Conservation (phyloP, 2,113 vertebrate genomes). For the Genyomyrus donnyi region DNA sequence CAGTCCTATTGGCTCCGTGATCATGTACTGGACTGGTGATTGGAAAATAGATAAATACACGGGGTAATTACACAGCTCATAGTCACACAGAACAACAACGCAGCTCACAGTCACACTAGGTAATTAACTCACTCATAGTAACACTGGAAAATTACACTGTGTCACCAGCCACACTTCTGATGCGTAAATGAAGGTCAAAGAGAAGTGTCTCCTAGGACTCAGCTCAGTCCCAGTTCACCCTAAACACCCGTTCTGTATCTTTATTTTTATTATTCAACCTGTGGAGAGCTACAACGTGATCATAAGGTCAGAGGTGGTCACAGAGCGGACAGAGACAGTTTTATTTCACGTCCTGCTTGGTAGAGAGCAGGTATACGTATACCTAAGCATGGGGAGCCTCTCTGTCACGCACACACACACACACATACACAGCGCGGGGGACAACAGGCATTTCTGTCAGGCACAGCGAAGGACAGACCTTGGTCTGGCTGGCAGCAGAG, state of each 20-base stretch:
- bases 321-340: background rate
- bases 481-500: constrained; percentile 48
- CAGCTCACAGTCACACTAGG: background rate
- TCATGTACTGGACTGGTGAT: background rate
- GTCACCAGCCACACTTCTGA: background rate
- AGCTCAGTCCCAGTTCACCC: background rate
- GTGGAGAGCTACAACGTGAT: background rate
- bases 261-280: too few species aligned
- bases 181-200: background rate
- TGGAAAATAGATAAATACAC: background rate
- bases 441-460: constrained; percentile 12
- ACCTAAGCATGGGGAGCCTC: background rate
- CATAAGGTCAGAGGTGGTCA: background rate
- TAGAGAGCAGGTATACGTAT: background rate
- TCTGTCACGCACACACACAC: background rate
- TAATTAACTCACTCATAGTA: background rate
- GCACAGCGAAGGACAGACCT: constrained; percentile 56
- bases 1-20: background rate
- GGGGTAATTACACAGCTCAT: background rate
- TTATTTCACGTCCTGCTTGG: background rate
- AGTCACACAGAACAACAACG: background rate
- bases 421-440: background rate
- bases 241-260: background rate
- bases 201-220: background rate
- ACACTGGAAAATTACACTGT: background rate